Percentiles rank a stretch among this genome's conserved stretches.
These are phyloP conservation scores for Anolis sagrei DNA, from an alignment of 2,113 vertebrate genomes.

Conservation along the genomic window DNA sequence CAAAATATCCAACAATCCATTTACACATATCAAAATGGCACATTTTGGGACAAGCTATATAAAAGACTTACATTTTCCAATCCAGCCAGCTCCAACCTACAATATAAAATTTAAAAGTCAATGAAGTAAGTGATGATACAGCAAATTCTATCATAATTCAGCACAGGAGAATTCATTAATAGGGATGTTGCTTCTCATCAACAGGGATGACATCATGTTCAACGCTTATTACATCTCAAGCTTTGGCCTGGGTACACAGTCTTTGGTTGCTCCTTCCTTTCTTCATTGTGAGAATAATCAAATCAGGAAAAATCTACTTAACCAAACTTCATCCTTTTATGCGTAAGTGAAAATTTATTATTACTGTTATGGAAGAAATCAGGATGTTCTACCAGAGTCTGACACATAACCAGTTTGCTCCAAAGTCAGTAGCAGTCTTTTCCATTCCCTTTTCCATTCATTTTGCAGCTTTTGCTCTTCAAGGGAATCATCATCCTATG, in stretches of 20 bases:
- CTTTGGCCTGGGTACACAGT: background rate
- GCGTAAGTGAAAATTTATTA: background rate
- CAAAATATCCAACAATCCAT: background rate
- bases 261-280: background rate
- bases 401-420: background rate
- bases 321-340: background rate
- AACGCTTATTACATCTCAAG: background rate
- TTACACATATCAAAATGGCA: background rate
- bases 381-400: background rate
- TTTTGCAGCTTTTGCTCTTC: background rate
- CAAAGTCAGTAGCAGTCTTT: background rate
- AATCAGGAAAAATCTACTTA: background rate
- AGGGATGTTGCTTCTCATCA: background rate
- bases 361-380: background rate
- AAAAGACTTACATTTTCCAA: slow-evolving; percentile 92
- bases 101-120: slow-evolving; percentile 16
- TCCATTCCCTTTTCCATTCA: background rate
- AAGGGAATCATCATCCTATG: background rate
- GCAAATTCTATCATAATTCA: background rate
- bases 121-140: background rate
- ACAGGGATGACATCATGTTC: background rate
- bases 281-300: background rate
- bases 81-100: slow-evolving; percentile 95
- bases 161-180: background rate
- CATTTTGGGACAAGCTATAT: background rate